These are phyloP conservation scores for Penaeus chinensis DNA, from an alignment of 1,140 invertebrate genomes.

Conservation along the genomic window DNA sequence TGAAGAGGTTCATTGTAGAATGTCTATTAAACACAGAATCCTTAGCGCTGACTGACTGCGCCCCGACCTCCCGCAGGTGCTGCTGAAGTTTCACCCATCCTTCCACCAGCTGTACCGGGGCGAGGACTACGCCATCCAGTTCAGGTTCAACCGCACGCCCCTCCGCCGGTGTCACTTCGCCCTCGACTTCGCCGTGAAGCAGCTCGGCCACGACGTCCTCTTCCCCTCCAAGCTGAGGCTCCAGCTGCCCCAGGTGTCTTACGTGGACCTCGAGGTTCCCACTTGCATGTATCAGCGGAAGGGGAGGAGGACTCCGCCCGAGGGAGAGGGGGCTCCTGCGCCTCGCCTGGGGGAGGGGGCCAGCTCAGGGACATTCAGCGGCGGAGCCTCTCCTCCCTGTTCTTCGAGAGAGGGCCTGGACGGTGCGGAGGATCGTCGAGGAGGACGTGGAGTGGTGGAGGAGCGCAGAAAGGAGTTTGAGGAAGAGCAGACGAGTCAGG, in stretches of 20 bases:
- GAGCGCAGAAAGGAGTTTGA: neutral
- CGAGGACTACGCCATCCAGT: slow-evolving; percentile 74
- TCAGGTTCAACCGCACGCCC: slow-evolving; percentile 74
- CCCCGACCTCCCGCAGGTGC: slow-evolving; percentile 67
- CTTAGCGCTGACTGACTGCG: too few relatives aligned
- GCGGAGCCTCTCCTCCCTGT: too few relatives aligned
- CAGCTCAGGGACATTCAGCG: too few relatives aligned
- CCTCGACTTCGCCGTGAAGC: slow-evolving; percentile 71
- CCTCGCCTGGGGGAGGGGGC: too few relatives aligned
- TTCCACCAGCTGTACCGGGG: slow-evolving; percentile 79
- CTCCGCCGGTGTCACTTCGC: slow-evolving; percentile 77
- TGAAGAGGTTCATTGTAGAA: too few relatives aligned
- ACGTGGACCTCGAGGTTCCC: slow-evolving; percentile 68
- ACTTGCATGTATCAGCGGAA: neutral
- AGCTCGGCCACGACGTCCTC: slow-evolving; percentile 75
- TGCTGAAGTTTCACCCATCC: slow-evolving; percentile 78
- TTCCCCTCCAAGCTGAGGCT: slow-evolving; percentile 75
- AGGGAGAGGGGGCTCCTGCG: too few relatives aligned
- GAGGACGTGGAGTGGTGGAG: too few relatives aligned
- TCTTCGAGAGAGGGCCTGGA: too few relatives aligned
- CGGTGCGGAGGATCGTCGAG: too few relatives aligned
- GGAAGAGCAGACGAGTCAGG: neutral
- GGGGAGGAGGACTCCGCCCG: slow-evolving; percentile 8
- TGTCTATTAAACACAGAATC: too few relatives aligned
- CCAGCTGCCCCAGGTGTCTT: slow-evolving; percentile 75